Percentiles rank a stretch among this genome's conserved stretches.
phyloP scores from a whole-genome alignment of 1,140 invertebrate species.

The Drosophila hydei region DNA sequence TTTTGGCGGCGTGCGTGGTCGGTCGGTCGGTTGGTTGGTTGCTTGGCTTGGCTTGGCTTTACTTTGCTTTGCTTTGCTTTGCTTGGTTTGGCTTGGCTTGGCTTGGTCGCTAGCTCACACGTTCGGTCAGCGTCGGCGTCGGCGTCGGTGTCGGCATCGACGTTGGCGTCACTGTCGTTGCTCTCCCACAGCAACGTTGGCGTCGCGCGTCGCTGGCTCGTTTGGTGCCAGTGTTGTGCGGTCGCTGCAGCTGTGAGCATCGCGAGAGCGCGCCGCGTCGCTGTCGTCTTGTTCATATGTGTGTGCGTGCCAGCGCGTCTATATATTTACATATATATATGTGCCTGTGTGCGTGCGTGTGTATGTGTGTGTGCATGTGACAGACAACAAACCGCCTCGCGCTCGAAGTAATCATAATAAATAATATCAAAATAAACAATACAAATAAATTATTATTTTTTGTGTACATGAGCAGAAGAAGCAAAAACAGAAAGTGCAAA shows the following conservation, averaged over 20 bases:
- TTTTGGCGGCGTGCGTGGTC: conserved; percentile 41
- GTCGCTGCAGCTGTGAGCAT: conserved; percentile 71
- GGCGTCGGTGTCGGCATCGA: background rate
- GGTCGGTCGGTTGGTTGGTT: background rate
- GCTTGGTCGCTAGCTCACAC: conserved; percentile 13
- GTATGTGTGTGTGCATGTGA: conserved; percentile 26
- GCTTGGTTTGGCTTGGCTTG: background rate
- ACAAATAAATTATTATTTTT: background rate
- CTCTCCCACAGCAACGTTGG: conserved; percentile 30
- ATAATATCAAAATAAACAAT: conserved; percentile 19
- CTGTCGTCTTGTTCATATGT: conserved; percentile 16
- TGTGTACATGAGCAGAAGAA: background rate
- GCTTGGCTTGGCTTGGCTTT: too few relatives aligned
- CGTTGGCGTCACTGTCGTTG: conserved; percentile 7
- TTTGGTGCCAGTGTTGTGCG: conserved; percentile 55
- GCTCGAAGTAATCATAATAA: conserved; percentile 23
- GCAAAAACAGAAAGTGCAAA: conserved; percentile 7
- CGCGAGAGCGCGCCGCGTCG: conserved; percentile 56
- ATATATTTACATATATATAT: background rate
- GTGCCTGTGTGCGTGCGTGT: conserved; percentile 14
- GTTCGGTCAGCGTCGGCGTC: conserved; percentile 5
- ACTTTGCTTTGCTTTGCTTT: conserved; percentile 1
- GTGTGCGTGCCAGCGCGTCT: too few relatives aligned
- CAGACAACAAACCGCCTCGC: conserved; percentile 46
- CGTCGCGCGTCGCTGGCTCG: conserved; percentile 46